Evolutionary conservation across 1,140 invertebrate genomes (phyloP), one percentile per base, ranked within the genome.

Genomic region (Formica exsecta): DNA sequence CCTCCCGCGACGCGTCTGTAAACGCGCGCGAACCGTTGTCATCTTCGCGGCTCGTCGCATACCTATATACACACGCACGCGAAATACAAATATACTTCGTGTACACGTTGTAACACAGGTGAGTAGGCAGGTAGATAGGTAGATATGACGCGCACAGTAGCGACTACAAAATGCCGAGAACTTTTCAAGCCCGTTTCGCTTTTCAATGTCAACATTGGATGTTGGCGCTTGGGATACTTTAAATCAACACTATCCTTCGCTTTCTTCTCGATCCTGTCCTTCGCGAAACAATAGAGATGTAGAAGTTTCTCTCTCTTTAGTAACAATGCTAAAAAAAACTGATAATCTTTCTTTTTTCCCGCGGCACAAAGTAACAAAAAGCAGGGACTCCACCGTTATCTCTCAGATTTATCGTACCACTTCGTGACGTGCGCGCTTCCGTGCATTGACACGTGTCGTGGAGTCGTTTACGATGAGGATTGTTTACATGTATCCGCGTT

Each of bases 401-500:
- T 68, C 16, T 5, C 59, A 48, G 22, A 65, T 71, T 57, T 32
- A 25, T 70, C 32, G 36, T 70, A 38, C 6, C 75, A 36, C 16
- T 80, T 70, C 7, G 38, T 64, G 54, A 79, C 38, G 19, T 36
- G 68, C 54, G 54, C 54, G 61, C 54, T 73, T 73, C 68, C 19
- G 68, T 38, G 54, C 79, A 61, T 83, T 74, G 68, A 83, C 57
- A 83, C 68, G 79, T 83, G 54, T 74, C 68, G 36, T 16, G 62
- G 25, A 59, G 66, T 54, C 44, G 32, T 81, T 81, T 71, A 71
- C 19, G 66, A 71, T 71, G 77, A 41, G 48, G 38, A 66, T 61
- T 73, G 54, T 83, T 83, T 83, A 83, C 54, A 62, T 29, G 54
- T 74, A 83, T 83, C 79, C 79, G 68, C 54, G 68, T 83, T 54